Base-by-base conservation (phyloP, 2,888 invertebrate species). In the Eristalinus sepulchralis region DNA sequence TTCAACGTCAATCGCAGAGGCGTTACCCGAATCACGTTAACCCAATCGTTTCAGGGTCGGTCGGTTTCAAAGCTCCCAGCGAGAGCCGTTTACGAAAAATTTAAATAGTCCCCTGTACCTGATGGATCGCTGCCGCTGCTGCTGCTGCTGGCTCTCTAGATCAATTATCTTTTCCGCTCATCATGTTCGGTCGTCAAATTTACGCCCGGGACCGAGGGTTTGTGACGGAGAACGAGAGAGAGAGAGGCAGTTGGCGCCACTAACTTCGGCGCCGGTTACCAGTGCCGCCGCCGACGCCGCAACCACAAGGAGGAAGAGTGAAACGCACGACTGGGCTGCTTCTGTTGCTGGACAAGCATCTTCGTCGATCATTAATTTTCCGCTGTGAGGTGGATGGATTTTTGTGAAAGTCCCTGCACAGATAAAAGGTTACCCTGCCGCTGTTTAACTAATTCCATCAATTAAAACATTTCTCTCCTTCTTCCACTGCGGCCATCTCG, bases 361-460 rank as follows among this genome's bases (percentile, higher is more conserved):
- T 47, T 17, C 17, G 68, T 75, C 47, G 83, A 83, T 86, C 86
- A 86, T 86, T 86, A 83, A 86, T 86, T 86, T 86, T 82, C 36
- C 73, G 68, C 70, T 70, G 76, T 59, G 53, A 17, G 63, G 5
- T 33, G 53, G 55, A 57, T 47, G 63, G 59, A 27, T 66, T 39
- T 59, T 66, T 79, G 71, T 71, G 71, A 72, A 76, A 63, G 60
- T 68, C 68, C 47, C 47, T 47, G 64, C 70, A 31, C 33, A 68
- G 73, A 77, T 76, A 57, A 79, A 76, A 75, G 76, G 83, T 84
- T 84, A 63, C 72, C 34, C 75, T 75, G 78, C 76, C 76, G 86
- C 84, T 81, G 82, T 84, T 88, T 88, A 88, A 78, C 87, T 88
- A 84, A 88, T 88, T 88, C 84, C 88, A 78, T 77, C 88, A 88